These are phyloP conservation scores for Aplidium turbinatum DNA, from an alignment of 23 tunicate species.

Conservation along the genomic window DNA sequence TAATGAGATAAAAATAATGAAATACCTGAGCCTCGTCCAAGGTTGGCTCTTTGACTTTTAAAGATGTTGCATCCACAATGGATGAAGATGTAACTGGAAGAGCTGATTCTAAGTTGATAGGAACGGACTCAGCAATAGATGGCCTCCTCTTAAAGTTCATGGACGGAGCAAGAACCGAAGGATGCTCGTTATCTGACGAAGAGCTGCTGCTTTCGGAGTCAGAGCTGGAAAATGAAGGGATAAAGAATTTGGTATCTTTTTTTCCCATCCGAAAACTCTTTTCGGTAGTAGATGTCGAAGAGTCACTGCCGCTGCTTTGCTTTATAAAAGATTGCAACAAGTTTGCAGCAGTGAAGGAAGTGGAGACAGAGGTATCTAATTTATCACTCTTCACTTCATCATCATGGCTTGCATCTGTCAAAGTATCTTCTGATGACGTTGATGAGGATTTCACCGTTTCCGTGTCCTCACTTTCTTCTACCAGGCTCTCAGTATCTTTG, in stretches of 20 bases:
- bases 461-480: conserved; percentile 59
- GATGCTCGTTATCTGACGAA: neutral
- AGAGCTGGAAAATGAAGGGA: too few species aligned
- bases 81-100: neutral
- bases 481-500: conserved; percentile 28
- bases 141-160: neutral
- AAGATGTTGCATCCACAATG: neutral
- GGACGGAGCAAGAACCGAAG: neutral
- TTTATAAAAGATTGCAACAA: too few species aligned
- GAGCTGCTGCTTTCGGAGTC: too few species aligned
- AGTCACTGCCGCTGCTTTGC: too few species aligned
- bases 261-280: too few species aligned
- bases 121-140: conserved; percentile 16
- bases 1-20: too few species aligned
- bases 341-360: too few species aligned
- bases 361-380: neutral
- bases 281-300: too few species aligned
- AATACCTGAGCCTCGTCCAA: neutral
- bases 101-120: neutral
- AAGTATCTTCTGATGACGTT: neutral
- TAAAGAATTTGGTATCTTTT: too few species aligned
- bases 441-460: neutral
- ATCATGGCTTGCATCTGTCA: conserved; percentile 7
- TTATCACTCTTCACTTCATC: neutral
- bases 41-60: neutral